Evolutionary conservation across 2,113 vertebrate species (phyloP).

Genomic region (Catharus fuscescens): DNA sequence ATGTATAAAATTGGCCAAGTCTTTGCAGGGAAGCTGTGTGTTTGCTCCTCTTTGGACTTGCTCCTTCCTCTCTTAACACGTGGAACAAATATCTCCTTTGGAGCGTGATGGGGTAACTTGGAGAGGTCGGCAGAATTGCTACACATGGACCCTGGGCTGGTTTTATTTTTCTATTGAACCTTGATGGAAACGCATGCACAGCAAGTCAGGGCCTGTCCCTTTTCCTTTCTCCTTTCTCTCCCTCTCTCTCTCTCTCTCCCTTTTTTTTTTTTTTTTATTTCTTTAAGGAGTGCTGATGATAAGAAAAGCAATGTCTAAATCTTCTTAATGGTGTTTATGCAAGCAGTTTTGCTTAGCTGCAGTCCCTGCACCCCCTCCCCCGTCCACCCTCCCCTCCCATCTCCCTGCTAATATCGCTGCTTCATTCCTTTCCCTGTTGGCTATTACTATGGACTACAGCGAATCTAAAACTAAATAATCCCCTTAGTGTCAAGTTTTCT

Average conservation of each 20-base stretch:
- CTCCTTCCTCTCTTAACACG: slow-evolving; percentile 56
- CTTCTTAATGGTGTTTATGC: slow-evolving; percentile 90
- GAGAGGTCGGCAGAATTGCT: slow-evolving; percentile 61
- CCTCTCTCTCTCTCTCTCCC: neutral
- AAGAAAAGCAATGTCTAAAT: slow-evolving; percentile 88
- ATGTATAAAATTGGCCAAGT: slow-evolving; percentile 23
- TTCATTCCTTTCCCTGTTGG: slow-evolving; percentile 88
- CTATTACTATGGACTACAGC: slow-evolving; percentile 90
- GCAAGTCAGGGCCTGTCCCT: slow-evolving; percentile 80
- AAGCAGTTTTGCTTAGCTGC: slow-evolving; percentile 86
- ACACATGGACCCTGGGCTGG: slow-evolving; percentile 57
- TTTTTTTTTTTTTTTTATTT: slow-evolving; percentile 77
- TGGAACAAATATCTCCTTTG: slow-evolving; percentile 74
- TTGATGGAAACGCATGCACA: slow-evolving; percentile 81
- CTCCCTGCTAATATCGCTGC: slow-evolving; percentile 83
- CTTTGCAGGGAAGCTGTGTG: neutral
- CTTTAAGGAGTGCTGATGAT: slow-evolving; percentile 86
- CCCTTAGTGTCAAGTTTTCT: slow-evolving; percentile 94
- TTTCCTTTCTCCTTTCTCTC: slow-evolving; percentile 72
- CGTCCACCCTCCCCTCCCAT: slow-evolving; percentile 71
- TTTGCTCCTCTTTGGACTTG: slow-evolving; percentile 46
- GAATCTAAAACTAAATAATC: slow-evolving; percentile 96
- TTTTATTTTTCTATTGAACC: slow-evolving; percentile 80
- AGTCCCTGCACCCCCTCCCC: slow-evolving; percentile 76
- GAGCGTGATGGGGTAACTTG: slow-evolving; percentile 63